Evolutionary conservation across 2,888 invertebrate species (phyloP).

Genomic region (Geophilus truncorum): DNA sequence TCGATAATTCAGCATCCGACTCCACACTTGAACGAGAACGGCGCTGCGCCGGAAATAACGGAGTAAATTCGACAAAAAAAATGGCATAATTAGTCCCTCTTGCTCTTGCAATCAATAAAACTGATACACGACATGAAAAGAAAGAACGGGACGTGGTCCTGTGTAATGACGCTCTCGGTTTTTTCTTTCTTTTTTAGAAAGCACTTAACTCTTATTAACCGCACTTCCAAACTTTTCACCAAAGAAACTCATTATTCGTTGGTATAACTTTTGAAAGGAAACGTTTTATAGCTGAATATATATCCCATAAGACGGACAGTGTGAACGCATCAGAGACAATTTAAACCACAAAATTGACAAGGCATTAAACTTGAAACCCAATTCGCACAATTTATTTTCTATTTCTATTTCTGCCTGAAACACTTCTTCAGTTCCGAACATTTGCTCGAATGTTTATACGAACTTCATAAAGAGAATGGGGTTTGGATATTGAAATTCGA

Average conservation of each 20-base stretch:
- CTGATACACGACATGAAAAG: slow-evolving; percentile 1
- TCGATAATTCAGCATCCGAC: neutral
- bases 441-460: neutral
- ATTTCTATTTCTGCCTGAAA: neutral
- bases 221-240: neutral
- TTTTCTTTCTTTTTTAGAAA: neutral
- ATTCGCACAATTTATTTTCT: neutral
- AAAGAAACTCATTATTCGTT: neutral
- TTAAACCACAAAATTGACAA: neutral
- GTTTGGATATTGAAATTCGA: slow-evolving; percentile 6
- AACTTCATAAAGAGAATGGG: neutral
- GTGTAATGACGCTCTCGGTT: too few relatives aligned
- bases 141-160: neutral
- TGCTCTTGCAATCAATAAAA: neutral
- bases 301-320: neutral
- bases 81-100: neutral
- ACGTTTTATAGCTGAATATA: neutral
- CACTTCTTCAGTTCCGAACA: neutral
- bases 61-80: neutral
- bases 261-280: neutral
- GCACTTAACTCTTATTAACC: neutral
- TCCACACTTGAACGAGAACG: neutral
- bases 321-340: neutral
- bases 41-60: neutral
- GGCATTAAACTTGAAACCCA: neutral